Evolutionary conservation across 2,888 invertebrate species (phyloP).

Genomic region (Lochmaea capreae): DNA sequence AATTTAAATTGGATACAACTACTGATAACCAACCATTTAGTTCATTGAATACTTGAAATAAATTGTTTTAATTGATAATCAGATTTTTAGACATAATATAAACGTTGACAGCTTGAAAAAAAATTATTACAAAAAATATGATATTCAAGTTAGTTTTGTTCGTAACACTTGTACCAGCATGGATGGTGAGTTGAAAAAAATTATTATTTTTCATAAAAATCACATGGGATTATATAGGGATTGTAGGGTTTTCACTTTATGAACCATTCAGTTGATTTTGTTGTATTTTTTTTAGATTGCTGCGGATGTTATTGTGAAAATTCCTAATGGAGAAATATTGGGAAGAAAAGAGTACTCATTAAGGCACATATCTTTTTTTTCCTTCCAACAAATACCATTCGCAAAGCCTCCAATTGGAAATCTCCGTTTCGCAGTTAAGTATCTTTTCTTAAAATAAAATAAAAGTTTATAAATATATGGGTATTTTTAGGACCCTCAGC

Average conservation of each 20-base stretch:
- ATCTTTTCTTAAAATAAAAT: neutral
- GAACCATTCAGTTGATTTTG: neutral
- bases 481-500: constrained; percentile 34
- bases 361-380: constrained; percentile 25
- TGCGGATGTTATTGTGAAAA: constrained; percentile 15
- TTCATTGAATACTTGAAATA: neutral
- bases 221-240: too few species aligned
- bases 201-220: too few species aligned
- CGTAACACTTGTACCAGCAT: neutral
- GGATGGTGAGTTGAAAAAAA: neutral
- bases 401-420: constrained; percentile 35
- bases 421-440: constrained; percentile 30
- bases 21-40: too few species aligned
- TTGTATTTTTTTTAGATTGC: neutral
- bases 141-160: neutral
- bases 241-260: neutral
- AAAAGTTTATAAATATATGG: neutral
- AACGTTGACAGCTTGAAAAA: neutral
- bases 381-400: constrained; percentile 36
- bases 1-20: too few species aligned
- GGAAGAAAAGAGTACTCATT: constrained; percentile 32
- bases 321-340: constrained; percentile 27
- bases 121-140: neutral
- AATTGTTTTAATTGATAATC: neutral
- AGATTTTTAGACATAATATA: neutral